Evolutionary conservation across 2,888 invertebrate genomes (phyloP), one percentile per base, ranked within the genome.

Genomic region (Aporophyla nigra): DNA sequence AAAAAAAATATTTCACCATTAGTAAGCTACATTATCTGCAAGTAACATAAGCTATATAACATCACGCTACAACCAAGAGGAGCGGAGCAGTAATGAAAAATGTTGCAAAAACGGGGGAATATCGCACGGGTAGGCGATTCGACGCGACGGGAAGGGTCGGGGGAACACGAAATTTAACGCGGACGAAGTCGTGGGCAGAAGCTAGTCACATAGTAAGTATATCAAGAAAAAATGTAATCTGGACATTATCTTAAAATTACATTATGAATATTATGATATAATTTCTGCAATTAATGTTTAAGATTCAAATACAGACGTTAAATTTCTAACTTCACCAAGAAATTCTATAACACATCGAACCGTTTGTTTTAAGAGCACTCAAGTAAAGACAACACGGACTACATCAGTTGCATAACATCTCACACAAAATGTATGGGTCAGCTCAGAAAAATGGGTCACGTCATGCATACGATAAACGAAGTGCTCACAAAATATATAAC

Each of bases 361-460:
- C 74, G 49, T 80, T 54, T 79, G 72, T 79, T 80, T 33, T 49
- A 53, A 72, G 80, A 61, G 85, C 59, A 75, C 76, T 84, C 53
- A 65, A 70, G 67, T 75, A 76, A 76, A 86, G 70, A 76, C 58
- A 84, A 76, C 43, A 65, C 33, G 53, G 33, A 72, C 76, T 82
- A 76, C 68, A 77, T 82, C 77, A 71, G 59, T 82, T 83, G 86
- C 83, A 74, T 86, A 86, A 77, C 73, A 53, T 73, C 70, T 71
- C 43, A 77, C 67, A 82, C 58, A 49, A 76, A 76, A 76, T 85
- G 83, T 74, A 82, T 77, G 71, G 86, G 86, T 86, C 83, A 83
- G 78, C 71, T 74, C 53, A 24, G 78, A 82, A 77, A 83, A 86
- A 83, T 83, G 43, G 83, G 86, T 86, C 83, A 86, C 61, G 73